Base-by-base conservation (phyloP, 2,797 vertebrate genomes). In the Gambelia wislizenii region DNA sequence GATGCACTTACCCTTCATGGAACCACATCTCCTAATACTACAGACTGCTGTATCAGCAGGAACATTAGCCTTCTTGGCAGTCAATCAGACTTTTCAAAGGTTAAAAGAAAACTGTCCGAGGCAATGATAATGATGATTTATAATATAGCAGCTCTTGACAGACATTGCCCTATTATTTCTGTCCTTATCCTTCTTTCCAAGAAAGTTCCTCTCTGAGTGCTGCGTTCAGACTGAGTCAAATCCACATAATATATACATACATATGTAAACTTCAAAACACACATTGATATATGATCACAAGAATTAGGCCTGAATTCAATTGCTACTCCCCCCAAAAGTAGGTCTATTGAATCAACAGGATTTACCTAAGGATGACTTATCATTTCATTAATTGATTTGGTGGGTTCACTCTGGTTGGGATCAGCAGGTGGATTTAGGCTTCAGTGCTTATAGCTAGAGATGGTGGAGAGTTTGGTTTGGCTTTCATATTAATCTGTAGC, bases 41-140 rank as follows among this genome's bases (percentile, higher is more conserved):
- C 64, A 79, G 81, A 87, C 80, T 83, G 81, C 90, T 91, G 82
- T 61, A 54, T 85, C 81, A 89, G 89, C 86, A 94, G 93, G 0
- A 89, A 91, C 83, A 82, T 89, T 91, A 87, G 72, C 56, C 52
- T 91, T 47, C 0, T 0, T 36, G 84, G 89, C 86, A 89, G 88
- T 89, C 85, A 82, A 89, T 89, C 64, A 61, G 22, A 44, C 0
- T 36, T 91, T 91, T 83, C 86, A 89, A 82, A 94, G 61, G 61
- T 86, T 91, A 87, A 0, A 0, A 85, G 89, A 92, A 36, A 76
- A 56, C 61, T 88, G 67, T 85, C 78, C 52, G 42, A 92, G 47
- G 91, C 0, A 0, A 18, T 42, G 86, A 87, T 85, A 78, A 72
- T 33, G 85, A 88, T 84, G 90, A 88, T 93, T 93, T 92, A 86